Evolutionary conservation across 1,140 invertebrate genomes (phyloP).

Genomic region (Drosophila sechellia): DNA sequence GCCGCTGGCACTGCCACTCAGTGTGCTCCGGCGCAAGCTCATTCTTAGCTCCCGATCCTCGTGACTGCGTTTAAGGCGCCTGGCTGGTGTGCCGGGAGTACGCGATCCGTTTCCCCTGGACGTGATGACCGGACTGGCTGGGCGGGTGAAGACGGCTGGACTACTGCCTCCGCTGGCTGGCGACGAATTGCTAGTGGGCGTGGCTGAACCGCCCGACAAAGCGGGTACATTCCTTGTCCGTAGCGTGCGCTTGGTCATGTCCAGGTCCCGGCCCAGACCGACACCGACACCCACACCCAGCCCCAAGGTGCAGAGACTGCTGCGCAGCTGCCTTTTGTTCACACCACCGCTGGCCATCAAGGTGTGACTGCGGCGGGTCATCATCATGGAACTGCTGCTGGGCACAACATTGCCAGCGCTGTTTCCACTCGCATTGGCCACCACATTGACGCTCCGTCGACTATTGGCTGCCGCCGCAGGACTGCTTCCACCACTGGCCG

Average conservation of each 20-base stretch:
- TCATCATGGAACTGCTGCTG: constrained; percentile 35
- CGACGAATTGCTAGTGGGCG: neutral
- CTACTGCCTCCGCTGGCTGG: constrained; percentile 11
- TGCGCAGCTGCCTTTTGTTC: constrained; percentile 73
- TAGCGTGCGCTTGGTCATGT: constrained; percentile 71
- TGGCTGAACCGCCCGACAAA: constrained; percentile 7
- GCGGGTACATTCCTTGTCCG: constrained; percentile 65
- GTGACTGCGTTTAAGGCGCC: constrained; percentile 53
- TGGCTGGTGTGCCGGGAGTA: neutral
- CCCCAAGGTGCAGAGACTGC: constrained; percentile 55
- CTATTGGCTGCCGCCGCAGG: constrained; percentile 5
- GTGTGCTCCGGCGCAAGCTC: constrained; percentile 47
- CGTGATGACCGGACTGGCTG: neutral
- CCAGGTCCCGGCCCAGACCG: constrained; percentile 19
- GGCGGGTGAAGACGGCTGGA: constrained; percentile 1
- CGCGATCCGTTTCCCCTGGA: neutral
- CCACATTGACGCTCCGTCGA: constrained; percentile 19
- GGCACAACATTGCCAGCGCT: neutral
- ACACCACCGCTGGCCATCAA: constrained; percentile 33
- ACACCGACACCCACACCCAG: neutral
- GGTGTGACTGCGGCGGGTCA: constrained; percentile 67
- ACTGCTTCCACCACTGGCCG: constrained; percentile 9
- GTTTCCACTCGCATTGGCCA: constrained; percentile 17
- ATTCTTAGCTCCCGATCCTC: constrained; percentile 59
- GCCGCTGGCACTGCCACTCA: constrained; percentile 26